A percentile compares a stretch with the other conserved stretches of the same genome.
phyloP scores from a whole-genome alignment of 1,140 invertebrate genomes.

The Trissolcus basalis region DNA sequence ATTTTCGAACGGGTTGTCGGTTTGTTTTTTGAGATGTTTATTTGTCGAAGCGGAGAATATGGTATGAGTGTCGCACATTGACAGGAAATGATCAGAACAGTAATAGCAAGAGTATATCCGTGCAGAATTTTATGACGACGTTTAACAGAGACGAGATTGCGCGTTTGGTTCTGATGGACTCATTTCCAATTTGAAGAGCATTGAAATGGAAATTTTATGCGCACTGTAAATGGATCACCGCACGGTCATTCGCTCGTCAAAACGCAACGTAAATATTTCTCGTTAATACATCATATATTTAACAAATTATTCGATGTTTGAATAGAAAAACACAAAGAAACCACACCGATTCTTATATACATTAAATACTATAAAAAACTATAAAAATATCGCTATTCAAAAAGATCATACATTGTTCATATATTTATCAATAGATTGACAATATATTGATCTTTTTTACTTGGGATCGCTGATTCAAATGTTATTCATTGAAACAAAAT shows the following conservation, averaged over 20 bases:
- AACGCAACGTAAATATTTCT: background rate
- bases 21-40: conserved; percentile 19
- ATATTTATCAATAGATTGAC: too few species aligned
- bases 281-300: background rate
- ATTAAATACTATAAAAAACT: too few species aligned
- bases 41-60: conserved; percentile 28
- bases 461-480: too few species aligned
- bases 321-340: too few species aligned
- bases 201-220: conserved; percentile 15
- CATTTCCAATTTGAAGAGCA: conserved; percentile 10
- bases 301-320: too few species aligned
- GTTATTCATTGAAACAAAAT: too few species aligned
- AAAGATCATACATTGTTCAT: too few species aligned
- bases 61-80: conserved; percentile 50
- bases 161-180: conserved; percentile 37
- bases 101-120: conserved; percentile 37
- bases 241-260: background rate
- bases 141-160: conserved; percentile 31
- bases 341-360: too few species aligned
- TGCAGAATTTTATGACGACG: conserved; percentile 40
- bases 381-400: too few species aligned
- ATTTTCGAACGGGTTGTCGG: too few species aligned
- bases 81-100: conserved; percentile 52
- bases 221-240: background rate
- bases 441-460: too few species aligned